These are phyloP conservation scores for Martes flavigula DNA, from an alignment of 2,797 vertebrate species.

Conservation along the genomic window DNA sequence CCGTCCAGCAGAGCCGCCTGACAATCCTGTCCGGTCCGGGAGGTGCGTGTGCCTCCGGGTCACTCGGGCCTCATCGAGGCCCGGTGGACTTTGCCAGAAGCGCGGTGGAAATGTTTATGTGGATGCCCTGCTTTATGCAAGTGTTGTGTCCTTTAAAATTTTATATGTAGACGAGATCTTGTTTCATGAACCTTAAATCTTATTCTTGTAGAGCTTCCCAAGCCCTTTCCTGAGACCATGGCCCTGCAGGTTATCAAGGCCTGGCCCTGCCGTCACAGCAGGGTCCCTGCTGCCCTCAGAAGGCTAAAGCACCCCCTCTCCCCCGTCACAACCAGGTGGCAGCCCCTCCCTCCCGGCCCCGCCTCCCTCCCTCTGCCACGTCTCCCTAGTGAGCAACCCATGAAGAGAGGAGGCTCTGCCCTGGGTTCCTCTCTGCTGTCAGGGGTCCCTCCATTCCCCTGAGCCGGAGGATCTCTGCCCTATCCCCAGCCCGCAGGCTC, in stretches of 20 bases:
- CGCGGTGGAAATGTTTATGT: not conserved
- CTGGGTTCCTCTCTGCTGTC: not conserved
- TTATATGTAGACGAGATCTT: not conserved
- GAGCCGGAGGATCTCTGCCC: not conserved
- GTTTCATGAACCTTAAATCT: not conserved
- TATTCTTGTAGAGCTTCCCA: not conserved
- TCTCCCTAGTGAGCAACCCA: accelerated
- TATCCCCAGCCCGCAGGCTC: not conserved
- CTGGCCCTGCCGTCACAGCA: accelerated
- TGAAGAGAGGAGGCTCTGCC: accelerated
- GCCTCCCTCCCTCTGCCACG: not conserved
- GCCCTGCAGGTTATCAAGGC: not conserved
- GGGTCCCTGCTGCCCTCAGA: not conserved
- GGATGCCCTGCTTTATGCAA: not conserved
- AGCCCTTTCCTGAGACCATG: not conserved
- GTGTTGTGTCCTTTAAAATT: not conserved
- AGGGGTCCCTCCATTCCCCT: not conserved
- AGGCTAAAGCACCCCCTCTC: not conserved
- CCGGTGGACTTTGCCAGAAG: not conserved
- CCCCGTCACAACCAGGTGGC: accelerated
- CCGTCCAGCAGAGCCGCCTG: accelerated
- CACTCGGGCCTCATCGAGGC: not conserved
- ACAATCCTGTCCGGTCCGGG: too few species aligned
- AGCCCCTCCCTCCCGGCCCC: not conserved
- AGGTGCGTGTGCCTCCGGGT: not conserved